Base-by-base conservation (phyloP, 2,888 invertebrate species). In the Oscheius sp. region DNA sequence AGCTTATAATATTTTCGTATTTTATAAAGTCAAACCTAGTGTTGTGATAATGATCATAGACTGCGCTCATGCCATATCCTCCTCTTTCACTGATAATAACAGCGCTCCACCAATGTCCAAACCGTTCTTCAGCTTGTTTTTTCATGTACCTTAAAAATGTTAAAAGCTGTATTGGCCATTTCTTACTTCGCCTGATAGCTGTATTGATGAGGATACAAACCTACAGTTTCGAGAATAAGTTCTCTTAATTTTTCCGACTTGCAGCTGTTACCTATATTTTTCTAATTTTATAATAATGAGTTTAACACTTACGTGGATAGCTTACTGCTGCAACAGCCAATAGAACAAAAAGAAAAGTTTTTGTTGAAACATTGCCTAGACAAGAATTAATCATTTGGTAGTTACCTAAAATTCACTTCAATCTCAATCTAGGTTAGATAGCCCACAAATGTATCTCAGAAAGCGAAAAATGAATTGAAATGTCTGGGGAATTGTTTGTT, bases 21-120 rank as follows among this genome's bases (percentile, higher is more conserved):
- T 48, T 2, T n/a, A 6, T 17, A 17, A 63, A 39, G n/a, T 17
- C 37, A 4, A 6, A 82, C 83, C 83, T 86, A 12, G 85, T 86
- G 66, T 85, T 85, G 57, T 80, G 78, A 65, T 76, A 74, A 48
- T 86, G 83, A 69, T 85, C 85, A 69, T 86, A 85, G 61, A 85
- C 82, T 0, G 85, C 85, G 55, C 79, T 79, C 84, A 85, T 84
- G 17, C 85, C 85, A 63, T 85, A 85, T 17, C 85, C 85, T 6
- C 85, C 85, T 29, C 81, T 70, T 29, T 85, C 85, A 48, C 80
- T 84, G 17, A 85, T 84, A 63, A 85, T 85, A 8, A 85, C 85
- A 1, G 85, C 82, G 65, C 82, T 82, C 85, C 85, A 85, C 85
- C 85, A 85, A 66, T 82, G 84, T 12, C 85, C 85, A 72, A 85